Base-by-base conservation (phyloP, 2,888 invertebrate species). In the Pyrrhosoma nymphula region DNA sequence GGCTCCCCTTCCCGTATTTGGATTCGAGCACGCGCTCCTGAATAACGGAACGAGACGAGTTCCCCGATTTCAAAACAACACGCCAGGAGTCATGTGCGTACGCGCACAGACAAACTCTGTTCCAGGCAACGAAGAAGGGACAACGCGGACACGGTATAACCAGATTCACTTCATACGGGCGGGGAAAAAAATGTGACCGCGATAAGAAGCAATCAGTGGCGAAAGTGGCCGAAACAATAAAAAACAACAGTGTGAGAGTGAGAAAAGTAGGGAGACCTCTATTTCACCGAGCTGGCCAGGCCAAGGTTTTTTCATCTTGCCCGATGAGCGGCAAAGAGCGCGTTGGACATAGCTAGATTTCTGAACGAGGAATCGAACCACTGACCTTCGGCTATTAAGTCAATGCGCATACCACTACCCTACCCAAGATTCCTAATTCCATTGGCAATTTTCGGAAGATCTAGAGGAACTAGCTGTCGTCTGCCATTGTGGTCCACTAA, bases 1-100 rank as follows among this genome's bases (percentile, higher is more conserved):
- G 82, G 82, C 82, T 35, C 16, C 30, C 82, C 26, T 26, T 26
- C 82, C 82, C 82, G 26, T 91, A 91, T 91, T 91, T 30, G 91
- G 91, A 63, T 63, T 35, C 39, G 91, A 63, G 91, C 91, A 63
- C 91, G 63, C 35, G 63, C 39, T 56, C 56, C 35, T 60, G 91
- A 91, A 69, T 91, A 91, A 91, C 91, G 91, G 91, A 63, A 91
- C 63, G 63, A 30, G 89, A 56, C 89, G 30, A 91, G 20, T 4
- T 60, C 60, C 60, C 39, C 30, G 91, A 91, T 91, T 91, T 91
- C 63, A 91, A 69, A 91, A 91, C 60, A 63, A 56, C 30, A 20
- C 56, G 35, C n/a, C 60, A 91, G 26, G 39, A 91, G 14, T 56
- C 55, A 89, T 63, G 63, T 35, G 90, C 56, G 60, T 60, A 60